Evolutionary conservation across 1,140 invertebrate species (phyloP).

Genomic region (Acromyrmex charruanus): DNA sequence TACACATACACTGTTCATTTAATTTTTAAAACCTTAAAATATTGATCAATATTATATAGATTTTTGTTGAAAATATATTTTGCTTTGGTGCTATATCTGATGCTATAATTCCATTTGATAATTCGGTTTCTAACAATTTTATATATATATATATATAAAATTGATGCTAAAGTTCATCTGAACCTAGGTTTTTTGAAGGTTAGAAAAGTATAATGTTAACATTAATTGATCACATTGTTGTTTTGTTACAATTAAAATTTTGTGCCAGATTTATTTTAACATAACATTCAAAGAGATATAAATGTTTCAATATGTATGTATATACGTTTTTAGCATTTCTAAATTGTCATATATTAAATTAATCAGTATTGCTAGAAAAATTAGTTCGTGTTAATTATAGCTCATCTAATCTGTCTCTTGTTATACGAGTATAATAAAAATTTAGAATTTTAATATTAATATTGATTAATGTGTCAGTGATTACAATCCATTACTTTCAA

Average conservation of each 20-base stretch:
- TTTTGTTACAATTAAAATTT: neutral
- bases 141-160: neutral
- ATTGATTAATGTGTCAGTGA: neutral
- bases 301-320: too few relatives aligned
- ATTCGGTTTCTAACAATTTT: neutral
- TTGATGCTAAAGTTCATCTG: neutral
- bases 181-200: neutral
- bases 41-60: neutral
- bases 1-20: neutral
- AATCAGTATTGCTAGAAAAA: neutral
- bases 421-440: too few relatives aligned
- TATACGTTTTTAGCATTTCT: too few relatives aligned
- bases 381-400: neutral
- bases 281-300: neutral
- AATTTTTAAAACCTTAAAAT: neutral
- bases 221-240: neutral
- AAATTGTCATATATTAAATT: slow-evolving; percentile 4
- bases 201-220: neutral
- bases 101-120: neutral
- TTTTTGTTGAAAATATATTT: neutral
- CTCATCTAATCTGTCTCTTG: neutral
- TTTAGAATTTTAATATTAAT: too few relatives aligned
- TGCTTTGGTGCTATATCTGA: neutral
- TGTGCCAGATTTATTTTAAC: neutral
- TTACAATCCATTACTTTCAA: neutral